Evolutionary conservation across 1,140 invertebrate species (phyloP), one percentile per base, ranked within the genome.

Genomic region (Apis dorsata): DNA sequence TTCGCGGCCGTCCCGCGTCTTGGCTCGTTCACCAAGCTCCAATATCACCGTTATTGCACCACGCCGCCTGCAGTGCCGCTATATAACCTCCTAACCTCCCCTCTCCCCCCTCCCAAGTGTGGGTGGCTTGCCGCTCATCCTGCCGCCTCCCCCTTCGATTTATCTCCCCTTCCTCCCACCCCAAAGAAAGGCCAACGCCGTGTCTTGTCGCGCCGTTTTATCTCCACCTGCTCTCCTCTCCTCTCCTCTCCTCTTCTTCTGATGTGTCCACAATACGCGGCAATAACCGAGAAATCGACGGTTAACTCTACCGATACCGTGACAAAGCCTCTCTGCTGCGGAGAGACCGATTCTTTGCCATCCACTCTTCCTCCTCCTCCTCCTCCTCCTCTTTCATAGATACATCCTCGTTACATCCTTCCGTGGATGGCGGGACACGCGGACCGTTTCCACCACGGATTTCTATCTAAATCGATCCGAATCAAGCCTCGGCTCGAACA

Each of bases 21-120:
- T 51, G 49, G 28, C 51, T 60, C 66, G 66, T 72, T 28, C 76
- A 44, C 68, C 19, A 55, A 34, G 79, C 79, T 88, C 87, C 88
- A 89, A 89, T 89, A 89, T 89, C 87, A 65, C 87, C 87, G 88
- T 88, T 89, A 89, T 89, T 89, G 88, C 88, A 86, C 84, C 84
- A 81, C 79, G 66, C 85, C 87, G 88, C 87, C 87, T 82, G 87
- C 85, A 86, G 84, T 84, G 86, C 86, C 84, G 73, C 78, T 72
- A 74, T 72, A 74, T 88, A 84, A 86, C 85, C 11, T 57, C 28
- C 28, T 34, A 2, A 28, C 28, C 28, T 28, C 34, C 34, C 34
- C 34, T 4, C 34, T 34, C 34, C 34, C 34, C 44, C 51, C 11
- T 28, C 79, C 44, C 51, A 68, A 76, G 87, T 66, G 84, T 86